These are phyloP conservation scores for Eupithecia insigniata DNA, from an alignment of 2,888 invertebrate species.

Conservation along the genomic window DNA sequence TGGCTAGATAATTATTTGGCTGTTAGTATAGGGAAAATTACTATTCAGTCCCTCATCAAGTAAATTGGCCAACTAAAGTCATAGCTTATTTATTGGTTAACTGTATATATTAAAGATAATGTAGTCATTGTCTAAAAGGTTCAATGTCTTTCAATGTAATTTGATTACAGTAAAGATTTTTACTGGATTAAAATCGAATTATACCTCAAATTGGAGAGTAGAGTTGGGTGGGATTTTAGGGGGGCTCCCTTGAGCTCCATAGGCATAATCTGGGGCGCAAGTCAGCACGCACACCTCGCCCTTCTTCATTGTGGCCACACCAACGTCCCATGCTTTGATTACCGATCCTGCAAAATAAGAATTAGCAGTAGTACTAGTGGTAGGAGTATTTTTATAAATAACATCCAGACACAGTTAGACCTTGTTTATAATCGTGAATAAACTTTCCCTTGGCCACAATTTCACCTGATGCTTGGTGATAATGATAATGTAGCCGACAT, in stretches of 20 bases:
- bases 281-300: slow-evolving; percentile 93
- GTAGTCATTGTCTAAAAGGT: no score
- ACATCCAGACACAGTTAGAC: not conserved
- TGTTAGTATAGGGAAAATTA: not conserved
- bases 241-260: slow-evolving; percentile 92
- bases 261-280: slow-evolving; percentile 95
- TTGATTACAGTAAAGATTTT: not conserved
- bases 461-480: not conserved
- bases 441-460: not conserved
- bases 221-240: slow-evolving; percentile 95
- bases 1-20: no score
- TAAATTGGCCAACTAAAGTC: not conserved
- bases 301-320: slow-evolving; percentile 96
- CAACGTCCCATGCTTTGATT: slow-evolving; percentile 97
- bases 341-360: slow-evolving; percentile 86
- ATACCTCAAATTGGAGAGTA: slow-evolving; percentile 94
- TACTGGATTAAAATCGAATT: not conserved
- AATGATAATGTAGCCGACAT: no score
- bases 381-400: not conserved
- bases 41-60: not conserved
- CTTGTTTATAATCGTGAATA: not conserved
- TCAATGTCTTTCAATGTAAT: no score
- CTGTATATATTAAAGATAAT: no score
- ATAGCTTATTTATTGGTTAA: not conserved
- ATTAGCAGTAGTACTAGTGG: not conserved